Conservation (phyloP, 1,140 invertebrate genomes). For the Lepidurus couesii region DNA sequence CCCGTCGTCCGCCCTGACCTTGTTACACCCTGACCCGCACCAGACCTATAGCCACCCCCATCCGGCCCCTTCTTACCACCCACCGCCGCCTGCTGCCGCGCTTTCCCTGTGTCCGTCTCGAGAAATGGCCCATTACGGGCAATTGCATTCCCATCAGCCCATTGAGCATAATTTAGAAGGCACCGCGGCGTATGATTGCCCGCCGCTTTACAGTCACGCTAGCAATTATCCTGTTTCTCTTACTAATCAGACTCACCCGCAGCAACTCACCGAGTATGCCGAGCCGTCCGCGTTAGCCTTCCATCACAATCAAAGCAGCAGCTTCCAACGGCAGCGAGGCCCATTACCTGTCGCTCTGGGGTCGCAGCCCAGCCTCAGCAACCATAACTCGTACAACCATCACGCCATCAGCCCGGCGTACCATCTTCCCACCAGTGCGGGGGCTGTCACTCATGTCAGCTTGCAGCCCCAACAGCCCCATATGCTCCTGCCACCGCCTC, state of each 20-base stretch:
- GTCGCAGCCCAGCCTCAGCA: background rate
- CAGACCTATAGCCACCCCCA: background rate
- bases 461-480: background rate
- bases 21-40: background rate
- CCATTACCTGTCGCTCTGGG: background rate
- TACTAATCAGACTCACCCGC: background rate
- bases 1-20: background rate
- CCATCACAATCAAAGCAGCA: background rate
- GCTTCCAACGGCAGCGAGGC: background rate
- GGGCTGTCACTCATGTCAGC: background rate
- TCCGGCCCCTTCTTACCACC: background rate
- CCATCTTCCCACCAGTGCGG: background rate
- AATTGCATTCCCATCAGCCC: background rate
- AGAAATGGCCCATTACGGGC: background rate
- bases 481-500: background rate
- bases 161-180: background rate
- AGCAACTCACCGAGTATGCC: background rate
- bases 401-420: background rate
- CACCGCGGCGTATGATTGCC: slow-evolving; percentile 6
- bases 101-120: background rate
- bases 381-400: background rate
- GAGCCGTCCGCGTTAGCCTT: background rate
- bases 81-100: slow-evolving; percentile 2
- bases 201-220: slow-evolving; percentile 2
- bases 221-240: slow-evolving; percentile 7